Base-by-base conservation (phyloP, 2,888 invertebrate species). In the Rhopalosiphum nymphaeae region DNA sequence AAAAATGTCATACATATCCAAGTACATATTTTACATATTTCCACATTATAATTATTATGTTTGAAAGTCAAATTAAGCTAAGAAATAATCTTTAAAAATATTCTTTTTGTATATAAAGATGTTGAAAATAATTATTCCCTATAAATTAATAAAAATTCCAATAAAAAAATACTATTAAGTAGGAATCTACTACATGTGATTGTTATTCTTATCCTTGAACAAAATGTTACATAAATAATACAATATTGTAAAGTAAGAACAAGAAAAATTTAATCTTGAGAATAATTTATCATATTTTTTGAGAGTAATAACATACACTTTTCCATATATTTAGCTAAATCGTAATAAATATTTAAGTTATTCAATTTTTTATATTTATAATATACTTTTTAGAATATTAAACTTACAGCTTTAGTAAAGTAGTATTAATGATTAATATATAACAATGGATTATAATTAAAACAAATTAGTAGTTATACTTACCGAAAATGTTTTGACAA, bases 401-500 rank as follows among this genome's bases (percentile, higher is more conserved):
- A 67, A 36, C 16, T n/a, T 1, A 36, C 36, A 16, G n/a, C 16
- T 7, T 1, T 36, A 67, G n/a, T 67, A 67, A 13, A 67, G 5
- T 10, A 13, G 0, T 67, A n/a, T n/a, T 29, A 11, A 29, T 67
- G 26, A 13, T 67, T 29, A 67, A n/a, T 67, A 61, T 61, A 78
- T 21, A 21, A 25, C 9, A 0, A 78, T 78, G 4, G 21, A 21
- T 21, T 9, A 3, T 78, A 36, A 78, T 78, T 78, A 9, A 21
- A 36, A 78, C 0, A 1, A 78, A 78, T 94, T 36, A 78, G 9
- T 36, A 78, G 9, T 36, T 36, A 78, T n/a, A 67, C 36, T 78
- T 95, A 96, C 96, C 96, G 96, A 95, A 96, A 96, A 95, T 96
- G 95, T 94, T 96, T 95, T 0, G 96, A 95, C 46, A 97, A 96